These are phyloP conservation scores for Notodonta dromedarius DNA, from an alignment of 2,888 invertebrate species.

Conservation along the genomic window DNA sequence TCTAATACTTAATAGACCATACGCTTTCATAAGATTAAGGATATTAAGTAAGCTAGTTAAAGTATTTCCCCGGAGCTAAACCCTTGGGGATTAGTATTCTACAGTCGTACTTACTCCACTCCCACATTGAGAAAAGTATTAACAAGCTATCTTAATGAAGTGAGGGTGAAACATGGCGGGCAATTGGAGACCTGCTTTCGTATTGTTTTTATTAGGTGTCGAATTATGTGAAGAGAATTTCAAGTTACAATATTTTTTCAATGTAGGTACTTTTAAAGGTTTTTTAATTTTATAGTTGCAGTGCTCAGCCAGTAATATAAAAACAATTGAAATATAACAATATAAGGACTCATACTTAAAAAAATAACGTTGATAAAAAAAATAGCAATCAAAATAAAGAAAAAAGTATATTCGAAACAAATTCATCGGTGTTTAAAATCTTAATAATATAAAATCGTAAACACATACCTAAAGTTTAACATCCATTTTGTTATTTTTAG, in stretches of 20 bases:
- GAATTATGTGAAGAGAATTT: too few species aligned
- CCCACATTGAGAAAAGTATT: slow-evolving; percentile 14
- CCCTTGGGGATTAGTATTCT: slow-evolving; percentile 13
- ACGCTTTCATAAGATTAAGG: not conserved
- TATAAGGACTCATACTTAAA: too few species aligned
- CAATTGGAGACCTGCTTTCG: slow-evolving; percentile 2
- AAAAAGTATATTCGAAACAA: not conserved
- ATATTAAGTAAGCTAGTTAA: not conserved
- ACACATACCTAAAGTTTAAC: not conserved
- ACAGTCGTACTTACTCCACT: slow-evolving; percentile 3
- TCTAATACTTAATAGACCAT: too few species aligned
- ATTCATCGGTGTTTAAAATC: not conserved
- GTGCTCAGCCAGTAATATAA: too few species aligned
- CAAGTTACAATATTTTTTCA: too few species aligned
- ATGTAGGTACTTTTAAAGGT: too few species aligned
- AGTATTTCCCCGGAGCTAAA: not conserved
- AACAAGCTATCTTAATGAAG: slow-evolving; percentile 16
- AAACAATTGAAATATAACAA: too few species aligned
- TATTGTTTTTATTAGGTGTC: slow-evolving; percentile 4
- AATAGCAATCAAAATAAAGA: not conserved
- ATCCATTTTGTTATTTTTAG: not conserved
- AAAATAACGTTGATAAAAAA: too few species aligned
- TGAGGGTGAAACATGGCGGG: slow-evolving; percentile 5
- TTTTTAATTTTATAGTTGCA: too few species aligned
- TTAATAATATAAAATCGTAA: not conserved